A percentile compares a stretch with the other conserved stretches of the same genome.
These are phyloP conservation scores for Endotricha flammealis DNA, from an alignment of 2,888 invertebrate genomes.

Conservation along the genomic window DNA sequence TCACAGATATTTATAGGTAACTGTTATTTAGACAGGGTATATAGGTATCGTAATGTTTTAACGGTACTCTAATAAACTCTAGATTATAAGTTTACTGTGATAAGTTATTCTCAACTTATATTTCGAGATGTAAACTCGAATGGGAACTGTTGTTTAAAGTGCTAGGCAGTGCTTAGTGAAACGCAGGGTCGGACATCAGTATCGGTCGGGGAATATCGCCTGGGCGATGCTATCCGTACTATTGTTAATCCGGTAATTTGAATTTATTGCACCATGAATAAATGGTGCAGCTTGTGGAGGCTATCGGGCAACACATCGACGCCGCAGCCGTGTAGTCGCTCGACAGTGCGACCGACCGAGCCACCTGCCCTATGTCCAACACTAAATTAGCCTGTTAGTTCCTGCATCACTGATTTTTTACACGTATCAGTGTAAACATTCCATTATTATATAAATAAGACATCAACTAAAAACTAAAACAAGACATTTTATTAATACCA, in stretches of 20 bases:
- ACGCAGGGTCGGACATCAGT: slow-evolving; percentile 40
- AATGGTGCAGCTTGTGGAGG: slow-evolving; percentile 60
- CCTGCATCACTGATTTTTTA: too few relatives aligned
- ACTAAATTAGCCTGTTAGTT: too few relatives aligned
- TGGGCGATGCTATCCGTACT: slow-evolving; percentile 68
- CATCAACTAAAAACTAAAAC: too few relatives aligned
- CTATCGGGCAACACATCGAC: slow-evolving; percentile 67
- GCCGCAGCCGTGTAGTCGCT: slow-evolving; percentile 46
- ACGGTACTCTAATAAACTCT: slow-evolving; percentile 2
- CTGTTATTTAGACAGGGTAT: slow-evolving; percentile 8
- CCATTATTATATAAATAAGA: too few relatives aligned
- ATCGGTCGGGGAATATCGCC: slow-evolving; percentile 50
- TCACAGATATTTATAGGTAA: slow-evolving; percentile 25
- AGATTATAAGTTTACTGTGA: slow-evolving; percentile 1
- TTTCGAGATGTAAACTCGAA: slow-evolving; percentile 8
- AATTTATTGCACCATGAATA: slow-evolving; percentile 77
- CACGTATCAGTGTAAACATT: too few relatives aligned
- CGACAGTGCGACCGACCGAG: slow-evolving; percentile 33
- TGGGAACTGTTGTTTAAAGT: slow-evolving; percentile 24
- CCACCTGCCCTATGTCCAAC: slow-evolving; percentile 10
- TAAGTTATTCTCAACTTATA: slow-evolving; percentile 3
- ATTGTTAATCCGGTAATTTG: slow-evolving; percentile 79
- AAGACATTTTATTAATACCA: too few relatives aligned
- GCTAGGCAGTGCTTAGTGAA: slow-evolving; percentile 31
- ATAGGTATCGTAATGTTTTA: background rate